phyloP scores from a whole-genome alignment of 2,888 invertebrate genomes.

The Helleia helle region DNA sequence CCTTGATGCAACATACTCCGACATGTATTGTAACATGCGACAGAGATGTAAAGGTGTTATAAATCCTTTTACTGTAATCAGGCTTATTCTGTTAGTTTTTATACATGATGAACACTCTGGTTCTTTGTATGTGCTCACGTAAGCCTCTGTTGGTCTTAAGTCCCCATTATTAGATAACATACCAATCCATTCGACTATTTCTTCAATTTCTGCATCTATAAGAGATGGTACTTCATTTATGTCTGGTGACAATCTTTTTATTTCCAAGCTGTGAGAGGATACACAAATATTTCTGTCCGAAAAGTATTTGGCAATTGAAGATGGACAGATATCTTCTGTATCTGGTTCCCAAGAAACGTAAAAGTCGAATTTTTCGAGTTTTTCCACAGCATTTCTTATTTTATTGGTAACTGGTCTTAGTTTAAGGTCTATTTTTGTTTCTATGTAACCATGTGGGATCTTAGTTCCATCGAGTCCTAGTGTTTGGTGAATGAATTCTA shows the following conservation, averaged over 20 bases:
- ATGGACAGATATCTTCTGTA: slow-evolving; percentile 47
- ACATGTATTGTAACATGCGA: slow-evolving; percentile 32
- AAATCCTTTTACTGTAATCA: slow-evolving; percentile 46
- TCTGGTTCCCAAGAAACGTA: slow-evolving; percentile 47
- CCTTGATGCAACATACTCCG: slow-evolving; percentile 34
- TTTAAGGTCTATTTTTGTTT: slow-evolving; percentile 45
- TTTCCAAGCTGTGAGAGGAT: slow-evolving; percentile 28
- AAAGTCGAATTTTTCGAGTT: slow-evolving; percentile 43
- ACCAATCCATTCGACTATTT: slow-evolving; percentile 59
- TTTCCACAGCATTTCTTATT: slow-evolving; percentile 32
- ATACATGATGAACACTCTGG: slow-evolving; percentile 42
- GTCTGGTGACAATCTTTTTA: slow-evolving; percentile 31
- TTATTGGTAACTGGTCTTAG: slow-evolving; percentile 32
- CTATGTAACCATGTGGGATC: slow-evolving; percentile 41
- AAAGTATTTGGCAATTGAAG: slow-evolving; percentile 60
- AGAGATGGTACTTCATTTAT: slow-evolving; percentile 42
- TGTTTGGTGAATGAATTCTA: slow-evolving; percentile 49
- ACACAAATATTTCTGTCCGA: slow-evolving; percentile 36
- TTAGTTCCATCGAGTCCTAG: slow-evolving; percentile 54
- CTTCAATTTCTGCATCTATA: slow-evolving; percentile 40
- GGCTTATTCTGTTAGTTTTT: slow-evolving; percentile 40
- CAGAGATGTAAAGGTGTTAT: slow-evolving; percentile 34
- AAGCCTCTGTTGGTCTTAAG: slow-evolving; percentile 35
- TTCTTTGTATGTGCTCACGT: slow-evolving; percentile 46
- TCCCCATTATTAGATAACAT: slow-evolving; percentile 42